These are phyloP conservation scores for Picus viridis DNA, from an alignment of 2,797 vertebrate species.

Conservation along the genomic window DNA sequence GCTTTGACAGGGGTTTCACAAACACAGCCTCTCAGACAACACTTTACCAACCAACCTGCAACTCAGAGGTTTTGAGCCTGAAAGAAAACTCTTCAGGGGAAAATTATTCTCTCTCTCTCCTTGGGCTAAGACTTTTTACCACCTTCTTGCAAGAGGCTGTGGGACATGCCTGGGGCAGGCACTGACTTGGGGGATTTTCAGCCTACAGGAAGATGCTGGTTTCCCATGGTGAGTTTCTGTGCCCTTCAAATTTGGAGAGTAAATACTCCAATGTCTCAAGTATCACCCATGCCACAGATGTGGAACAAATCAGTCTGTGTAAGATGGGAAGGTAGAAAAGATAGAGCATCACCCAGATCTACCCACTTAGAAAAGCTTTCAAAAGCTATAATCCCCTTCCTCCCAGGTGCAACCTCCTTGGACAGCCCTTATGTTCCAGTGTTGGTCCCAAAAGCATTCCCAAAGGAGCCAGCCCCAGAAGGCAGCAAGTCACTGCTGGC, in stretches of 20 bases:
- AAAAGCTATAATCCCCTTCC: no score
- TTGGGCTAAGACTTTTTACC: background rate
- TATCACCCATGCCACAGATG: accelerated
- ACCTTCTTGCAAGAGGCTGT: background rate
- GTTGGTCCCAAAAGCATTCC: background rate
- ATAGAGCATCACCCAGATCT: background rate
- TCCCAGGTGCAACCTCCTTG: background rate
- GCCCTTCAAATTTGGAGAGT: background rate
- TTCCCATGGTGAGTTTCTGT: background rate
- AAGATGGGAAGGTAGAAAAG: background rate
- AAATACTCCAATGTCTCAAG: background rate
- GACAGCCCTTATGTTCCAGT: background rate
- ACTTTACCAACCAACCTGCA: background rate
- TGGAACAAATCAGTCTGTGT: background rate
- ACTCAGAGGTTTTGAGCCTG: background rate
- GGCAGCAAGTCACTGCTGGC: background rate
- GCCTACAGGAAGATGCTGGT: accelerated
- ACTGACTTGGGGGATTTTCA: background rate
- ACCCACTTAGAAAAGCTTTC: background rate
- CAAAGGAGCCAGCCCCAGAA: background rate
- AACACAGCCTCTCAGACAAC: background rate
- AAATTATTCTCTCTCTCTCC: background rate
- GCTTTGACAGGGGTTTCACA: background rate
- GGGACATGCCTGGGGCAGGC: background rate
- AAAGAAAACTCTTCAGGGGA: background rate